These are phyloP conservation scores for Ochlodes sylvanus DNA, from an alignment of 2,888 invertebrate genomes.

Conservation along the genomic window DNA sequence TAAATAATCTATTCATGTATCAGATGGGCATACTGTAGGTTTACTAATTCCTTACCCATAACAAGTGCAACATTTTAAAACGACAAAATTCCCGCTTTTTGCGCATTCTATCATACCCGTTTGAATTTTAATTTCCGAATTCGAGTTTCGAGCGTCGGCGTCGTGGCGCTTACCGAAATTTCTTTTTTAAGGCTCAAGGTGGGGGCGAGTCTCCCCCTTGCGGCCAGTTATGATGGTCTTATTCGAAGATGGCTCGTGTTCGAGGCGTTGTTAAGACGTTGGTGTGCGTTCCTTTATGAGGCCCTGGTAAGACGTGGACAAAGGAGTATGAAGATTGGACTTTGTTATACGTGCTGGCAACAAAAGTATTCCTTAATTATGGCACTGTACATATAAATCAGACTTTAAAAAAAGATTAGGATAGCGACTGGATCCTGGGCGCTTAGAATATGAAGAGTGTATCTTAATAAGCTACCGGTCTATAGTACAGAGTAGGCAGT, in stretches of 20 bases:
- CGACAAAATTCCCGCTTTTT: conserved; percentile 10
- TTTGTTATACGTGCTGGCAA: conserved; percentile 27
- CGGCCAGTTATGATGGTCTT: conserved; percentile 35
- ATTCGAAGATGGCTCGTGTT: conserved; percentile 51
- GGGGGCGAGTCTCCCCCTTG: conserved; percentile 22
- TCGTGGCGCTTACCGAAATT: conserved; percentile 30
- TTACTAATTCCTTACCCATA: not conserved
- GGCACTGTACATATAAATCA: conserved; percentile 3
- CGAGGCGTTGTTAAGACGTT: conserved; percentile 80
- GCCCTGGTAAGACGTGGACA: conserved; percentile 44
- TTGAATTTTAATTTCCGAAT: conserved; percentile 37
- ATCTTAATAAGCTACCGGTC: no score
- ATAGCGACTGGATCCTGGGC: not conserved
- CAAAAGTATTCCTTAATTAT: conserved; percentile 13
- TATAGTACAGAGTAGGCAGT: no score
- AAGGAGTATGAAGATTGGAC: conserved; percentile 37
- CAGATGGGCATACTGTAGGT: not conserved
- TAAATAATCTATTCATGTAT: no score
- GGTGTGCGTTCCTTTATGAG: conserved; percentile 70
- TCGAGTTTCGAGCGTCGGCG: conserved; percentile 27
- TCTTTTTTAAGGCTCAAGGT: conserved; percentile 35
- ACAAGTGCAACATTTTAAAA: conserved; percentile 13
- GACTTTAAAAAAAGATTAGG: conserved; percentile 6
- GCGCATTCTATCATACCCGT: conserved; percentile 16
- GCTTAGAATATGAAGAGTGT: not conserved